Evolutionary conservation across 1,140 invertebrate genomes (phyloP), one percentile per base, ranked within the genome.

Genomic region (Leptinotarsa lineolata): DNA sequence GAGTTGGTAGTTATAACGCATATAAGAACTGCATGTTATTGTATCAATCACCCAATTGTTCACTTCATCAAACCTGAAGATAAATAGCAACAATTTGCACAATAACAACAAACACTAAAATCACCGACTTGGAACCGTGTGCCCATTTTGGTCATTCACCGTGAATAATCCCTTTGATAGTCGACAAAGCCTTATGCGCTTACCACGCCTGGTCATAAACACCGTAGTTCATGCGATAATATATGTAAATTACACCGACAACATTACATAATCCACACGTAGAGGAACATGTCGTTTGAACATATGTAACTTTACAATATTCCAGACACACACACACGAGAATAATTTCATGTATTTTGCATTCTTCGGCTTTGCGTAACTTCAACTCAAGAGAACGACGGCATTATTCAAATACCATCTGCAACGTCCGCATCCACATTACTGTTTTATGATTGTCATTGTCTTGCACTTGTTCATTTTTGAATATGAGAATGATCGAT

Each of bases 241-340:
- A 18, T 54, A 54, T 54, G 48, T 54, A 54, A 54, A 54, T 54
- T 54, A 54, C n/a, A 15, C n/a, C n/a, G 48, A 54, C 48, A 39
- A 3, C 30, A 18, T 54, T 18, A 54, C 15, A 54, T 54, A 54
- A 54, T 54, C 48, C 48, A 54, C 16, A 54, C 48, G 48, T 54
- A 54, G 48, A 54, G 16, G 4, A 54, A 54, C 16, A 54, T 54
- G 48, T 54, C 48, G 2, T 54, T 54, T 16, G 48, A 18, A 20
- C 20, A 24, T 5, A 63, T 63, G 11, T 63, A 22, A 12, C 22
- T 15, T 24, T 11, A 24, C 13, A 11, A 15, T 22, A 24, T 63
- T 63, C n/a, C 13, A 24, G 22, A 44, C n/a, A 39, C 15, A 39
- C 24, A 24, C 39, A 44, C 15, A 16, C 16, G 6, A 64, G 18